Percentiles rank a stretch among this genome's conserved stretches.
These are phyloP conservation scores for mouse (Mus musculus) DNA, from an alignment of 2,113 vertebrate genomes.

Conservation along the genomic window DNA sequence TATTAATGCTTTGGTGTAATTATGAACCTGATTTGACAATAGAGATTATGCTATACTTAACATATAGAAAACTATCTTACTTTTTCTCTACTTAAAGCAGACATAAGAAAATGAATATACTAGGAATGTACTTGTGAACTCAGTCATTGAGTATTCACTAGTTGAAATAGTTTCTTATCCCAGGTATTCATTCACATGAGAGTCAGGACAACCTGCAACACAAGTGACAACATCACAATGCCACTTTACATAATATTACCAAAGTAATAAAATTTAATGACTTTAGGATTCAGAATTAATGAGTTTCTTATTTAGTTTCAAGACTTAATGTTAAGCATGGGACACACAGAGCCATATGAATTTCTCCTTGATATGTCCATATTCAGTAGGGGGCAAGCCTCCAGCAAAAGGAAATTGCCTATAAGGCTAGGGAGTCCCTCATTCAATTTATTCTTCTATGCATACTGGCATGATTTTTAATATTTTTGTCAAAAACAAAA, in stretches of 20 bases:
- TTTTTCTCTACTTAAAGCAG: neutral
- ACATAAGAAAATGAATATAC: neutral
- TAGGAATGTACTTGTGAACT: neutral
- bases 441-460: neutral
- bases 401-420: slow-evolving; percentile 34
- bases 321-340: neutral
- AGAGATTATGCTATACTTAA: neutral
- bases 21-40: slow-evolving; percentile 19
- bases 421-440: slow-evolving; percentile 2
- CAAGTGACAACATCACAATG: neutral
- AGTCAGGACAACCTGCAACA: neutral
- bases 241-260: neutral
- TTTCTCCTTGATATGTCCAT: neutral
- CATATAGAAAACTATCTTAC: neutral
- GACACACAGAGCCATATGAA: neutral
- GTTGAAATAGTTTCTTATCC: neutral
- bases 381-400: neutral
- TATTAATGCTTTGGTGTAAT: neutral
- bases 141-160: neutral
- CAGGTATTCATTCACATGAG: neutral
- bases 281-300: slow-evolving; percentile 42
- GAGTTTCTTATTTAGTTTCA: slow-evolving; percentile 38
- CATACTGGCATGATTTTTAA: neutral
- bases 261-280: slow-evolving; percentile 55
- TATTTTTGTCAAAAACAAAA: slow-evolving; percentile 40